Conservation (phyloP, 30 jellyfish, hydroid and myxozoan genomes). For the Hydra vulgaris region DNA sequence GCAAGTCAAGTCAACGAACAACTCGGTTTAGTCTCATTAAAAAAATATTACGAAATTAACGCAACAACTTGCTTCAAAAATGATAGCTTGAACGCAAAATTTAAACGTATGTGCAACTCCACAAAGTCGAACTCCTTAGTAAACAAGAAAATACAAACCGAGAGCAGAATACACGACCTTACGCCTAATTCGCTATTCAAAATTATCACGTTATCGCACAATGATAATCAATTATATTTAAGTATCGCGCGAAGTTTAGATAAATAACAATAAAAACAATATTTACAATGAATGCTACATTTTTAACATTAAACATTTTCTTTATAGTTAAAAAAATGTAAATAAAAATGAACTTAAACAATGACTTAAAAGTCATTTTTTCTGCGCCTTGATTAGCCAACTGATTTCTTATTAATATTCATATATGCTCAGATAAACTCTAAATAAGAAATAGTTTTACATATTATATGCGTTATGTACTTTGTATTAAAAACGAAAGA, state of each 20-base stretch:
- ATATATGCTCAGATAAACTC: too few species aligned
- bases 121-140: not conserved
- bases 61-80: not conserved
- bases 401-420: too few species aligned
- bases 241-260: not conserved
- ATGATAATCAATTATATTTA: not conserved
- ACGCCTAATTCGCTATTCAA: not conserved
- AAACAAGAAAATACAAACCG: not conserved
- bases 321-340: too few species aligned
- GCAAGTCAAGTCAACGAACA: conserved; percentile 4
- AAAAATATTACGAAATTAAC: not conserved
- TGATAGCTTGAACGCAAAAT: not conserved
- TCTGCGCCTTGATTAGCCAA: not conserved
- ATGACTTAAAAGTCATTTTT: too few species aligned
- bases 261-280: not conserved
- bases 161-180: not conserved
- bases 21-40: not conserved
- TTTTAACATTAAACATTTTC: too few species aligned
- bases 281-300: too few species aligned
- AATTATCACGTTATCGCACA: not conserved
- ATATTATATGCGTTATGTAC: too few species aligned
- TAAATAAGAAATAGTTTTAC: too few species aligned
- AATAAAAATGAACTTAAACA: not conserved
- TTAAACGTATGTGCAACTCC: not conserved
- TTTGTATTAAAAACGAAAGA: too few species aligned